phyloP scores from a whole-genome alignment of 2,888 invertebrate species.

The Desoria tigrina region DNA sequence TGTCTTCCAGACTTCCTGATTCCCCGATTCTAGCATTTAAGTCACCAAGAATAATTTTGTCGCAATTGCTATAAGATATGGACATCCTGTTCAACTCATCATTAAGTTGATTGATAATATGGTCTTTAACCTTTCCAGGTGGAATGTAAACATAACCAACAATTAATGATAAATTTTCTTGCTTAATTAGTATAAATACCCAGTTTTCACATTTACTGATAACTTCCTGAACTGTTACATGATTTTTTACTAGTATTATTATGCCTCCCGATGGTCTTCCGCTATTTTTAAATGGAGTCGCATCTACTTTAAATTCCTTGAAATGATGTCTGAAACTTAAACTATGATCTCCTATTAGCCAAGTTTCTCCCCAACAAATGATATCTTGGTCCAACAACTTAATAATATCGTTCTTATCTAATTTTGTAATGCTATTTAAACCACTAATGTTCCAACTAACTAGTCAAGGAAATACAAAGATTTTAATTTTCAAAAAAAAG shows the following conservation, averaged over 20 bases:
- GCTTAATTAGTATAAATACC: neutral
- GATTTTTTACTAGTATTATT: neutral
- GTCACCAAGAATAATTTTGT: neutral
- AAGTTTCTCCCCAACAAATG: too few species aligned
- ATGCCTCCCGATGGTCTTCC: neutral
- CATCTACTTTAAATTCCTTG: neutral
- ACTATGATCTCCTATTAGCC: neutral
- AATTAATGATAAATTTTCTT: neutral
- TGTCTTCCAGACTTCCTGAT: neutral
- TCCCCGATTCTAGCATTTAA: too few species aligned
- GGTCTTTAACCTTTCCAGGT: neutral
- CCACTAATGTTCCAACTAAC: neutral
- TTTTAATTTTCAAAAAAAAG: too few species aligned
- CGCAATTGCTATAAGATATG: neutral
- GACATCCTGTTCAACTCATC: neutral
- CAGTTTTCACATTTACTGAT: neutral
- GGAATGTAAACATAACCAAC: neutral
- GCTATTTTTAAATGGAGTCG: neutral
- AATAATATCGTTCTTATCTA: neutral
- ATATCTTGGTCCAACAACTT: neutral
- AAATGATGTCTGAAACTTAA: neutral
- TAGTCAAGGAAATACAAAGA: too few species aligned
- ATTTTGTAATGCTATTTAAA: neutral
- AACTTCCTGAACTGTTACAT: neutral
- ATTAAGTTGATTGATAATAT: neutral